A percentile compares a stretch with the other conserved stretches of the same genome.
Evolutionary conservation across 2,797 vertebrate species (phyloP).

Genomic region (Chiroxiphia lanceolata): DNA sequence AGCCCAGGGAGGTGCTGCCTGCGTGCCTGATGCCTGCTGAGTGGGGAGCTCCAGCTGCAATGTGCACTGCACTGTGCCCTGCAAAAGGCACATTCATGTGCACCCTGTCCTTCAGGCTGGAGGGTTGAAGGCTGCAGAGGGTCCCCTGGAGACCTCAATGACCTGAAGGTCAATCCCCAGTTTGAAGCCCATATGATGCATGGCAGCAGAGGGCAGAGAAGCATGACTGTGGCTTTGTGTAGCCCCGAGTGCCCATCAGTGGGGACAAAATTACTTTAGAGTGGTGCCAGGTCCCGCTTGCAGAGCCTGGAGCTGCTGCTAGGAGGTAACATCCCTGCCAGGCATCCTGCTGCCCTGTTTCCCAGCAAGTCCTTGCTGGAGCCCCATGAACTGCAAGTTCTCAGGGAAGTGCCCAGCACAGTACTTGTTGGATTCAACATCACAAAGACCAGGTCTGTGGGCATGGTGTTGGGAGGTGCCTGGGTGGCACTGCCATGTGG

Average conservation of each 20-base stretch:
- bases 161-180: background rate
- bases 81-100: accelerated
- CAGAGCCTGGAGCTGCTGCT: background rate
- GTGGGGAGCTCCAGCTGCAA: accelerated
- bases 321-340: background rate
- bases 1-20: background rate
- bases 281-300: background rate
- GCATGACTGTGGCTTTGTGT: accelerated
- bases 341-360: background rate
- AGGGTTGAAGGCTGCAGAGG: background rate
- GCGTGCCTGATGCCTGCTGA: accelerated
- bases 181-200: accelerated
- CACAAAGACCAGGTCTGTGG: background rate
- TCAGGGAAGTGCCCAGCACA: background rate
- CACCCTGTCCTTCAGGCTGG: background rate
- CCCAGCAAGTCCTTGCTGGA: accelerated
- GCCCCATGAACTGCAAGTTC: background rate
- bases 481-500: background rate
- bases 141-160: accelerated
- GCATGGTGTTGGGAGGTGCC: accelerated
- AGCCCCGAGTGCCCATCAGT: background rate
- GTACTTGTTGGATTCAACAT: background rate
- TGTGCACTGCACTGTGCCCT: background rate
- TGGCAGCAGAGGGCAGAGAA: background rate
- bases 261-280: background rate